These are phyloP conservation scores for Lepidochrysops patricia DNA, from an alignment of 2,888 invertebrate genomes.

Conservation along the genomic window DNA sequence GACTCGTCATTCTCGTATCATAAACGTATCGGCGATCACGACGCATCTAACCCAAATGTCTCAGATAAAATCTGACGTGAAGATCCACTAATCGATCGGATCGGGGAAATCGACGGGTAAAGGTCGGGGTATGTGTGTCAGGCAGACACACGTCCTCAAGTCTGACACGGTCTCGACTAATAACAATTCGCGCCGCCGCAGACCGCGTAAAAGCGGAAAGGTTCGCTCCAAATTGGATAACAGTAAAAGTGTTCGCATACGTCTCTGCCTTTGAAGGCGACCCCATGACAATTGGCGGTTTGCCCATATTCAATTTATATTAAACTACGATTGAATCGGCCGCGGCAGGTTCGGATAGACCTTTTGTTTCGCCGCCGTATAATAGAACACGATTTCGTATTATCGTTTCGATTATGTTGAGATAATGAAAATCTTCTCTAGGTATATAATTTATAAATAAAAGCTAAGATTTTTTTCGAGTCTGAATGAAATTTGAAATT, in stretches of 20 bases:
- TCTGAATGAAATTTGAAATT: background rate
- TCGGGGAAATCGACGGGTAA: constrained; percentile 29
- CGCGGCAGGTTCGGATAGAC: background rate
- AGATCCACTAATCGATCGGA: constrained; percentile 49
- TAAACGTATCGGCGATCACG: constrained; percentile 51
- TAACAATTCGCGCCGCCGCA: constrained; percentile 59
- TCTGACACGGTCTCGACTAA: constrained; percentile 52
- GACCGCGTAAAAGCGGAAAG: constrained; percentile 71
- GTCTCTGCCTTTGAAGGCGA: constrained; percentile 54
- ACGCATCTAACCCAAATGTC: constrained; percentile 60
- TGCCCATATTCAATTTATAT: constrained; percentile 41
- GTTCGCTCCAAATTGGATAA: constrained; percentile 70
- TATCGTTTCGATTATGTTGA: background rate
- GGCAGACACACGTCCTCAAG: constrained; percentile 49
- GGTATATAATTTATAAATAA: background rate
- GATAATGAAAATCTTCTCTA: background rate
- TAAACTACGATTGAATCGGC: constrained; percentile 18
- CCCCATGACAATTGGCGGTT: constrained; percentile 56
- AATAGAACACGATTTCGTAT: background rate
- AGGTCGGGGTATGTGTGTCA: constrained; percentile 57
- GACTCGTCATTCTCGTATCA: constrained; percentile 51
- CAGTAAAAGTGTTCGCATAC: constrained; percentile 73
- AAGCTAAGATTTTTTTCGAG: background rate
- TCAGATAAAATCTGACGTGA: constrained; percentile 58
- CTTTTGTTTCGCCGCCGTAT: constrained; percentile 7